phyloP scores from a whole-genome alignment of 2,113 vertebrate genomes.

The Scytalopus superciliaris region DNA sequence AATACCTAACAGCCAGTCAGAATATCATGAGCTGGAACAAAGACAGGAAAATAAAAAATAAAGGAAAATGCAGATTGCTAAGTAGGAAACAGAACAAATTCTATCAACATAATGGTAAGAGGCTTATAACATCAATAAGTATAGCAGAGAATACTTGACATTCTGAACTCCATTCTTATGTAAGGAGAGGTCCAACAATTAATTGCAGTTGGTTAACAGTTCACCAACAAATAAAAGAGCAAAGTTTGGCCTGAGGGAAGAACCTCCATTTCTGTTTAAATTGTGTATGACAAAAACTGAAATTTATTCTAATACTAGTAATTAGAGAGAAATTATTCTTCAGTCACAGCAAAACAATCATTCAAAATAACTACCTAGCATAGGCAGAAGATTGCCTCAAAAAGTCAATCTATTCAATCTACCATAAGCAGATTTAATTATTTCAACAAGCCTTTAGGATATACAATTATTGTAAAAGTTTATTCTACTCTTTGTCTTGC shows the following conservation, averaged over 20 bases:
- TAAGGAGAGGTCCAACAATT: background rate
- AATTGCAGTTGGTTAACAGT: background rate
- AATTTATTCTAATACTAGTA: background rate
- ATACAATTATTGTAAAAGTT: background rate
- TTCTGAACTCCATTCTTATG: background rate
- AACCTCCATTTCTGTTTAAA: background rate
- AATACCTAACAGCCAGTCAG: background rate
- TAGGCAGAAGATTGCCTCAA: background rate
- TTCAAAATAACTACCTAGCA: background rate
- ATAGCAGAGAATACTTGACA: background rate
- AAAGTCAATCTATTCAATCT: background rate
- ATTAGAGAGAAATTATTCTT: background rate
- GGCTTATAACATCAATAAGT: background rate
- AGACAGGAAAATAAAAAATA: background rate
- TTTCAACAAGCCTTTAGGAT: background rate
- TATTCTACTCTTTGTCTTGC: background rate
- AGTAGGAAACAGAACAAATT: background rate
- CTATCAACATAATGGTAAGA: background rate
- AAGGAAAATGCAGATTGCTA: accelerated
- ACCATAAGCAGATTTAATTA: background rate
- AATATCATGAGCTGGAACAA: background rate
- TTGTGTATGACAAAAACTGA: background rate
- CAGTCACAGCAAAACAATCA: background rate
- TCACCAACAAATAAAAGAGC: background rate
- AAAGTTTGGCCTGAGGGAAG: background rate